Evolutionary conservation across 2,888 invertebrate species (phyloP), one percentile per base, ranked within the genome.

Genomic region (Pristionchus entomophagus): DNA sequence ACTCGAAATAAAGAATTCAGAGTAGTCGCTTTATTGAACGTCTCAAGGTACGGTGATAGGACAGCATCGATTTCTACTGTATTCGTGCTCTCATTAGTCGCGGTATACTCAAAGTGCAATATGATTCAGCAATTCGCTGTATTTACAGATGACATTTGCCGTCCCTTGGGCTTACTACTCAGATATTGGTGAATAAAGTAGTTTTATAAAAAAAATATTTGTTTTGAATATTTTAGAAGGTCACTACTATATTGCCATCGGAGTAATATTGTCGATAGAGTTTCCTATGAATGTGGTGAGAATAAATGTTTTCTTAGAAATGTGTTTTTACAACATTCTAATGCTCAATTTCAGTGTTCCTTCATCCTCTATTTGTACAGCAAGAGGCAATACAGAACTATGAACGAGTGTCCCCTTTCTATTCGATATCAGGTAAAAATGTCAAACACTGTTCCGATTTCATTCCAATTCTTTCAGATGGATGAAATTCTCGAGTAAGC

Each of bases 401-500:
- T 41, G 41, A 10, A 41, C 41, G 41, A 73, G n/a, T 5, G 73
- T 10, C 2, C 65, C 1, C 35, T 65, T 2, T 26, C 65, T 12
- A 32, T 73, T 10, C 29, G 41, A 8, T 73, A 73, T 41, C 73
- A 73, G 73, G 73, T 73, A n/a, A 73, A n/a, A n/a, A 14, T 53
- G 53, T 14, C 17, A 53, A 19, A 17, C n/a, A n/a, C n/a, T 19
- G 4, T 22, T 6, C 6, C n/a, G 53, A 8, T 6, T 19, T 22
- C 53, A 19, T 8, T 4, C 1, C 19, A 14, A 5, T 17, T 17
- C 17, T 2, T 69, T 41, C 22, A 69, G 69, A 22, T 69, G 38
- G 35, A 35, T n/a, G 69, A 69, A n/a, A 69, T 69, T 32, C 69
- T 69, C 19, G 69, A 69, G n/a, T 69, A 69, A 22, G 17, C 69